Percentiles rank a stretch among this genome's conserved stretches.
Conservation (phyloP, 2,797 vertebrate genomes). For the Eupleurogrammus muticus region DNA sequence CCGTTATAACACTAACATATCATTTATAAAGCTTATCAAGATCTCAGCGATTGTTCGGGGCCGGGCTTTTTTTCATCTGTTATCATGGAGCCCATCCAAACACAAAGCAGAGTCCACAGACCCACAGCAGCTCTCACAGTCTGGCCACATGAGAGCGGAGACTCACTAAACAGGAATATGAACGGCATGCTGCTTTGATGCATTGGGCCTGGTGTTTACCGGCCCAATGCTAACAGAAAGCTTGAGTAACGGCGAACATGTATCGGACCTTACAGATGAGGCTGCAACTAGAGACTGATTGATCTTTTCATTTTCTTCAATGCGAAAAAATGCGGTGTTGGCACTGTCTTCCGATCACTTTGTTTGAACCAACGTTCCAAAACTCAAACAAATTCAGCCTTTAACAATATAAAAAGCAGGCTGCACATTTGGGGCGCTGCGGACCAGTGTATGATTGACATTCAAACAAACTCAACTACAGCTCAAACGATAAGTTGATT, state of each 20-base stretch:
- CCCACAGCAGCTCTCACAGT: constrained; percentile 24
- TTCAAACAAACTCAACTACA: neutral
- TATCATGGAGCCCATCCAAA: constrained; percentile 70
- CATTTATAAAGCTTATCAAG: constrained; percentile 72
- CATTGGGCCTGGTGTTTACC: constrained; percentile 1
- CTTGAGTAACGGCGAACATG: neutral
- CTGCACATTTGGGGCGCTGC: constrained; percentile 1
- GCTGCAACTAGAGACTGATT: neutral
- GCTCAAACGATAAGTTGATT: neutral
- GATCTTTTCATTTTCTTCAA: neutral
- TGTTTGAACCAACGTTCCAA: neutral
- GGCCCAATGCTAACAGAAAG: neutral
- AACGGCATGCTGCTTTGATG: constrained; percentile 7
- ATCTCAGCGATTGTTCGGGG: constrained; percentile 56
- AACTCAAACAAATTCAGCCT: neutral
- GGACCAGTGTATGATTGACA: neutral
- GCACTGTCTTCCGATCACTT: neutral
- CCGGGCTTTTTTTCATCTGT: constrained; percentile 66
- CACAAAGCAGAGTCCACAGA: constrained; percentile 65
- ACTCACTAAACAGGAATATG: constrained; percentile 1
- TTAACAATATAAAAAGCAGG: neutral
- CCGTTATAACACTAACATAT: constrained; percentile 59
- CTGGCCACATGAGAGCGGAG: constrained; percentile 47
- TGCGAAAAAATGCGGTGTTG: neutral
- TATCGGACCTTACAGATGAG: neutral